phyloP scores from a whole-genome alignment of 2,888 invertebrate genomes.

The Apotomis capreana region DNA sequence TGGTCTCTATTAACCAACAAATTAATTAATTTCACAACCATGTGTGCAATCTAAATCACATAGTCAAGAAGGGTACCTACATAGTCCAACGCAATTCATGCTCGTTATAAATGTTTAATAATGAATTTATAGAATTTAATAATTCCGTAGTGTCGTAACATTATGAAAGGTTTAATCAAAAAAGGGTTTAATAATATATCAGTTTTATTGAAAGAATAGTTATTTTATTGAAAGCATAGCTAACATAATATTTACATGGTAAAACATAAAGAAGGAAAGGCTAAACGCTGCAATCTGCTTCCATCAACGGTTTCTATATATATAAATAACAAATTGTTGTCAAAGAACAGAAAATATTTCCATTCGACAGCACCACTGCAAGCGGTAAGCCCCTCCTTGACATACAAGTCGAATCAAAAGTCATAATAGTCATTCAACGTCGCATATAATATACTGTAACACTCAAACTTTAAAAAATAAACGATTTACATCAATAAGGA shows the following conservation, averaged over 20 bases:
- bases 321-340: background rate
- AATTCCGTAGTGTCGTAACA: no score
- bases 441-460: conserved; percentile 14
- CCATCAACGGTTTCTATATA: background rate
- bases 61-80: no score
- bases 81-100: no score
- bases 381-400: conserved; percentile 9
- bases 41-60: no score
- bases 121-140: no score
- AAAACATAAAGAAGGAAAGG: conserved; percentile 49
- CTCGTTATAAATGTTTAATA: no score
- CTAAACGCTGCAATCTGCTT: conserved; percentile 12
- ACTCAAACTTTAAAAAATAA: conserved; percentile 22
- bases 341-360: background rate
- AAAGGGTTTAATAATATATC: conserved; percentile 42
- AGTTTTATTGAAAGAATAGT: conserved; percentile 67
- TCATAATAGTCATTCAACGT: conserved; percentile 20
- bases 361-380: background rate
- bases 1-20: no score
- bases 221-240: conserved; percentile 45
- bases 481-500: conserved; percentile 27
- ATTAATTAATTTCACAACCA: no score
- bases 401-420: conserved; percentile 14
- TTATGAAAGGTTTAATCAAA: background rate
- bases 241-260: conserved; percentile 69